Conservation (phyloP, 2,888 invertebrate species). For the Elegia similella region DNA sequence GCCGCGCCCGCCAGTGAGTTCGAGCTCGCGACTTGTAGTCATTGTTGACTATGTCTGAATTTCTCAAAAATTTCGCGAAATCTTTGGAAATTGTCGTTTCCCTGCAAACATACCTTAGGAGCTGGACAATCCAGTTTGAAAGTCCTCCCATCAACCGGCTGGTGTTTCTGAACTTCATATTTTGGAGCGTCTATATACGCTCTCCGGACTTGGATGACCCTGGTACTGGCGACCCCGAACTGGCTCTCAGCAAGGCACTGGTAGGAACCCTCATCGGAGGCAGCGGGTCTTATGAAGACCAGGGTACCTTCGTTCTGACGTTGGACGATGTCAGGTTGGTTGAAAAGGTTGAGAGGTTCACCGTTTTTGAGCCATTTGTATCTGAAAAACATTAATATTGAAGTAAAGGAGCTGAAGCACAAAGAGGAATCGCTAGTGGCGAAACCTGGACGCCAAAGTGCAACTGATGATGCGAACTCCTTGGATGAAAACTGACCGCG, state of each 20-base stretch:
- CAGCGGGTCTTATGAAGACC: conserved; percentile 48
- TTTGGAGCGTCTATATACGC: conserved; percentile 43
- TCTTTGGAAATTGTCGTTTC: too few species aligned
- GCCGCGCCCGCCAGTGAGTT: too few species aligned
- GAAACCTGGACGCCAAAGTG: too few species aligned
- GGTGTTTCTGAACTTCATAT: conserved; percentile 39
- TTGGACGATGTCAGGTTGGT: conserved; percentile 33
- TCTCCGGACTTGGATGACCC: conserved; percentile 43
- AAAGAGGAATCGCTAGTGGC: too few species aligned
- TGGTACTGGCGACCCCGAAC: conserved; percentile 50
- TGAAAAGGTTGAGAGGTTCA: conserved; percentile 36
- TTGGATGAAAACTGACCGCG: too few species aligned
- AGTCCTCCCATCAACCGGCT: conserved; percentile 53
- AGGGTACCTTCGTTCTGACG: conserved; percentile 50
- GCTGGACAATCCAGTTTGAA: conserved; percentile 55
- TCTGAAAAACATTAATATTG: too few species aligned
- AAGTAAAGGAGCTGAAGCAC: too few species aligned
- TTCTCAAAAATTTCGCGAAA: too few species aligned
- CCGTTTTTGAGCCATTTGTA: conserved; percentile 60
- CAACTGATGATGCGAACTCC: too few species aligned
- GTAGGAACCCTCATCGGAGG: conserved; percentile 54
- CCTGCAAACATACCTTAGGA: conserved; percentile 31
- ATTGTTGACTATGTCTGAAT: too few species aligned
- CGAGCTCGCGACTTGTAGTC: too few species aligned
- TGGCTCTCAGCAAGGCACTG: conserved; percentile 52